phyloP scores from a whole-genome alignment of 2,113 vertebrate species.

The Ciconia boyciana region DNA sequence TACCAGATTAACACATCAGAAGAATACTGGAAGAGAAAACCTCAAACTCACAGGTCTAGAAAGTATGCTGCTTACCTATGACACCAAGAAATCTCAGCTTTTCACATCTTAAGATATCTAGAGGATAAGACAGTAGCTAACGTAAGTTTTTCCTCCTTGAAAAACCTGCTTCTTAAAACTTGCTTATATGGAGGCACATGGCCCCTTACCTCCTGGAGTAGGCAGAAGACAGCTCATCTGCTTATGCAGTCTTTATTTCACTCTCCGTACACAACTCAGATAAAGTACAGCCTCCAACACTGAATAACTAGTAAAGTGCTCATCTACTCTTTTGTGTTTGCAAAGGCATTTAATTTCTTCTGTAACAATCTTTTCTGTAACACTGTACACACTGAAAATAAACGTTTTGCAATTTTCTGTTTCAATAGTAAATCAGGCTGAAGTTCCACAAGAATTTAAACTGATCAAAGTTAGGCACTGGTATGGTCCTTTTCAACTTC shows the following conservation, averaged over 20 bases:
- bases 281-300: background rate
- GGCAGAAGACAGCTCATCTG: background rate
- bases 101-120: background rate
- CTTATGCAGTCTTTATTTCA: background rate
- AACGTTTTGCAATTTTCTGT: background rate
- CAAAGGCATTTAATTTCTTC: background rate
- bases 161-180: background rate
- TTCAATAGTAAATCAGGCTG: background rate
- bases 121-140: background rate
- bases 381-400: background rate
- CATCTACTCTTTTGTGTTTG: background rate
- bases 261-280: background rate
- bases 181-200: background rate
- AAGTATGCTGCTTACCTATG: background rate
- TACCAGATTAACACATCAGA: background rate
- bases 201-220: background rate
- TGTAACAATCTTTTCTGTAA: background rate
- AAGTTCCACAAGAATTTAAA: background rate
- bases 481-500: background rate
- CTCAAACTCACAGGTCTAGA: background rate
- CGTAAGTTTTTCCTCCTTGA: background rate
- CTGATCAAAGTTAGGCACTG: background rate
- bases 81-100: background rate
- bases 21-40: background rate
- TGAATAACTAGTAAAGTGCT: background rate